phyloP scores from a whole-genome alignment of 92 coral and sea anemone genomes.

The Epizoanthus ramosus region DNA sequence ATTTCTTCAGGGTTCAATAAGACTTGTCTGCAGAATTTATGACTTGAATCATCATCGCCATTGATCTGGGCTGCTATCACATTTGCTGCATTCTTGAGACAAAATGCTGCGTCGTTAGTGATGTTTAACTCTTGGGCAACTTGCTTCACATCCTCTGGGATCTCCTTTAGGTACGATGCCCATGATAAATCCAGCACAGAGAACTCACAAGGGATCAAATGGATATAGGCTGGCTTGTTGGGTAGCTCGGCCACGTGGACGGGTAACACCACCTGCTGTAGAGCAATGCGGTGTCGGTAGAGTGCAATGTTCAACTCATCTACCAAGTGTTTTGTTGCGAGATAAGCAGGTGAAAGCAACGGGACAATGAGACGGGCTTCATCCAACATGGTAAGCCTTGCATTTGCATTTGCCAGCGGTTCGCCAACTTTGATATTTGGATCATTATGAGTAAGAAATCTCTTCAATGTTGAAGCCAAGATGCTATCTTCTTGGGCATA shows the following conservation, averaged over 20 bases:
- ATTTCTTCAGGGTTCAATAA: no score
- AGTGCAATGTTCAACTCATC: constrained; percentile 91
- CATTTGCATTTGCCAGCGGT: constrained; percentile 60
- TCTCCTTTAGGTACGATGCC: no score
- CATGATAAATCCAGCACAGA: constrained; percentile 55
- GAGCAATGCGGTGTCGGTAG: constrained; percentile 70
- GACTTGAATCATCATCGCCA: not conserved
- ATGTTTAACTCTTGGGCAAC: constrained; percentile 43
- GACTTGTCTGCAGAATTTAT: no score
- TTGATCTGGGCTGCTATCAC: constrained; percentile 44
- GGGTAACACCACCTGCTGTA: constrained; percentile 70
- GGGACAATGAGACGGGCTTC: constrained; percentile 76
- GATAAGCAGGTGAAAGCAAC: constrained; percentile 74
- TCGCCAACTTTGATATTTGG: constrained; percentile 64
- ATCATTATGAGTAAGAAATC: constrained; percentile 55
- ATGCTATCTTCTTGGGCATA: not conserved
- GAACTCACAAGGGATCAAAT: constrained; percentile 72
- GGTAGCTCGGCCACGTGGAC: constrained; percentile 67
- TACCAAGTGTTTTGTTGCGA: constrained; percentile 71
- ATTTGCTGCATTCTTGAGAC: constrained; percentile 55
- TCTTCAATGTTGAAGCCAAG: constrained; percentile 62
- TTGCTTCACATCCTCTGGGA: not conserved
- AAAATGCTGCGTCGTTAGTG: constrained; percentile 44
- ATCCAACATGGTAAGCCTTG: constrained; percentile 71
- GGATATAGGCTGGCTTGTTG: constrained; percentile 73